Evolutionary conservation across 2,888 invertebrate species (phyloP).

Genomic region (Leptinotarsa haldemani): DNA sequence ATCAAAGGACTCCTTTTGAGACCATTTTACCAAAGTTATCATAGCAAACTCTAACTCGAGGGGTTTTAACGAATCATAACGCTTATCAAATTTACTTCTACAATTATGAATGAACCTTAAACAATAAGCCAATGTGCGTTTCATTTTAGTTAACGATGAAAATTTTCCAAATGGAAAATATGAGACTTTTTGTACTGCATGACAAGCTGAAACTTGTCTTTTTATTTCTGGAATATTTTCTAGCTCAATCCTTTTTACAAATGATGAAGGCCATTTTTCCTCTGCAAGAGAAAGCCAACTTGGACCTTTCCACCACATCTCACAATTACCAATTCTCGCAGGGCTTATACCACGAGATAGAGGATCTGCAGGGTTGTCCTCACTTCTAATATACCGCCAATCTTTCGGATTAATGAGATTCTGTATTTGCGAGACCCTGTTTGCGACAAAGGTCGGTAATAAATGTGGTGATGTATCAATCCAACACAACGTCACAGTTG

Average conservation of each 20-base stretch:
- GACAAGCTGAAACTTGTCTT: background rate
- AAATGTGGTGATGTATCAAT: slow-evolving; percentile 25
- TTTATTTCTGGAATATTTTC: slow-evolving; percentile 6
- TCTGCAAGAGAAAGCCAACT: too few relatives aligned
- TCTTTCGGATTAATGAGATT: slow-evolving; percentile 11
- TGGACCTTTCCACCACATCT: too few relatives aligned
- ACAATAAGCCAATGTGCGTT: background rate
- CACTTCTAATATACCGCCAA: slow-evolving; percentile 32
- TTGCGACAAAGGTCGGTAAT: slow-evolving; percentile 36
- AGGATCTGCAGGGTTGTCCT: slow-evolving; percentile 37
- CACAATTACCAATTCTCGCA: too few relatives aligned
- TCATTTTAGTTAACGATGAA: too few relatives aligned
- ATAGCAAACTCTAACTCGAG: background rate
- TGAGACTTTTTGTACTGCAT: background rate
- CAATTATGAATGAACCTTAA: slow-evolving; percentile 10
- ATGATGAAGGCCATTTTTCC: too few relatives aligned
- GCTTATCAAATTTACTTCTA: too few relatives aligned
- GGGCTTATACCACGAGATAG: slow-evolving; percentile 36
- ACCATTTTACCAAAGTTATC: slow-evolving; percentile 2
- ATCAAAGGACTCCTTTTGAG: background rate
- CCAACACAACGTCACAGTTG: slow-evolving; percentile 37
- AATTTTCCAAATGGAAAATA: background rate
- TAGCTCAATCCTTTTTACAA: background rate
- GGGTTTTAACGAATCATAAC: too few relatives aligned
- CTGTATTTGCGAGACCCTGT: slow-evolving; percentile 38